These are phyloP conservation scores for Romanogobio albipinnatus DNA, from an alignment of 2,113 vertebrate species.

Conservation along the genomic window DNA sequence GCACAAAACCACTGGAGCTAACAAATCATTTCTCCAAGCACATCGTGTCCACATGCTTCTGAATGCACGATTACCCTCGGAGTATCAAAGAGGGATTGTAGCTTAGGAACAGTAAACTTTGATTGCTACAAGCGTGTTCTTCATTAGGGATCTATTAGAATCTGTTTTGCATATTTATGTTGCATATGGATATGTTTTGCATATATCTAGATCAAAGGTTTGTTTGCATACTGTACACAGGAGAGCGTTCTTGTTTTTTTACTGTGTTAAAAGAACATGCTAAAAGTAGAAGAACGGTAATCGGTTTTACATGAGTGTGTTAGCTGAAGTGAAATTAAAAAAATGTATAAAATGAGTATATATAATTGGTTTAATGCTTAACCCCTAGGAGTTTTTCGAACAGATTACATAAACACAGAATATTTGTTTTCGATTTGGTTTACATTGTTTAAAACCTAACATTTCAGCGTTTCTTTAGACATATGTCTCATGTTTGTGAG, in stretches of 20 bases:
- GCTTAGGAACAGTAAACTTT: not conserved
- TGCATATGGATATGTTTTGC: not conserved
- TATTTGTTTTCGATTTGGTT: no score
- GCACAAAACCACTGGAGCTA: constrained; percentile 15
- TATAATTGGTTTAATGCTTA: no score
- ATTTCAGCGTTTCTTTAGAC: no score
- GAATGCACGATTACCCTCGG: constrained; percentile 3
- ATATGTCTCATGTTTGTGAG: no score
- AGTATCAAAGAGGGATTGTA: not conserved
- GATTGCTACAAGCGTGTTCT: not conserved
- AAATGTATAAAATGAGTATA: no score
- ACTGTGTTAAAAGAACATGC: not conserved
- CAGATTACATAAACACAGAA: no score
- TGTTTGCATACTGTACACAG: not conserved
- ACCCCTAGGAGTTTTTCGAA: no score
- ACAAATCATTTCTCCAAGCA: constrained; percentile 23
- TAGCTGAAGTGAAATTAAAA: not conserved
- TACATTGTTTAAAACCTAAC: no score
- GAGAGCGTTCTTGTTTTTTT: not conserved
- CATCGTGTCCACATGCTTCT: not conserved
- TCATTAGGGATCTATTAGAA: not conserved
- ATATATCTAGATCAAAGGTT: not conserved
- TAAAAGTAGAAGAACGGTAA: no score
- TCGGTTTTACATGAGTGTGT: not conserved
- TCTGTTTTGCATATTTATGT: not conserved